phyloP scores from a whole-genome alignment of 2,797 vertebrate genomes.

The Hydrolagus colliei region DNA sequence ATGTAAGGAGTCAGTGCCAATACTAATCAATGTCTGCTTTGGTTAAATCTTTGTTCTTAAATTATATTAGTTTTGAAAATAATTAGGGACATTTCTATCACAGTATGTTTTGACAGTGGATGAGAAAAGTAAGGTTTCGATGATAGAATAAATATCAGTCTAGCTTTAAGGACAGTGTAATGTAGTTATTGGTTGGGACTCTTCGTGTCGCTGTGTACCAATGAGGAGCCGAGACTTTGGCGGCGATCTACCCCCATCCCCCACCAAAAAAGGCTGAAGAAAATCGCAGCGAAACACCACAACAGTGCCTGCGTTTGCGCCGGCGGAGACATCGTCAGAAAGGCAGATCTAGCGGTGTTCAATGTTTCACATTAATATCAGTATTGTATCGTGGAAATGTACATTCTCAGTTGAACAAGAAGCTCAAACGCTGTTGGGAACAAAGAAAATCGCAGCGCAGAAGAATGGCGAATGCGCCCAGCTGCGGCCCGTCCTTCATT shows the following conservation, averaged over 20 bases:
- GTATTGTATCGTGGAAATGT: no score
- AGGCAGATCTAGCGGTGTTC: no score
- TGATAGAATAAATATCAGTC: no score
- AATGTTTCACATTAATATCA: not conserved
- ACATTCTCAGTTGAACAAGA: no score
- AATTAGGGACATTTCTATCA: no score
- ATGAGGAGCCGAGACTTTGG: not conserved
- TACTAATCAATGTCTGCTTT: no score
- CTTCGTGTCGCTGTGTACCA: constrained; percentile 20
- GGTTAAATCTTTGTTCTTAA: no score
- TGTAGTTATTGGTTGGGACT: not conserved
- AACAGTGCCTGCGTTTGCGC: not conserved
- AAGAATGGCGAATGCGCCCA: not conserved
- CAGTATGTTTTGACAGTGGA: no score
- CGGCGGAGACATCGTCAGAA: not conserved
- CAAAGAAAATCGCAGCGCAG: not conserved
- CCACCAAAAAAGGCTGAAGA: not conserved
- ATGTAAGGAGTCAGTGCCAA: no score
- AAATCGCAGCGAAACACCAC: not conserved
- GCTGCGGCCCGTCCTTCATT: not conserved
- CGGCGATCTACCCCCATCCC: not conserved
- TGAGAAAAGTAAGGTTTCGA: no score
- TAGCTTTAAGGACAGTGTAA: not conserved
- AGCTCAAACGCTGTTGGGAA: no score
- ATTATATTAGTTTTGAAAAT: no score